These are phyloP conservation scores for Drosophila subpulchrella DNA, from an alignment of 1,140 invertebrate species.

Conservation along the genomic window DNA sequence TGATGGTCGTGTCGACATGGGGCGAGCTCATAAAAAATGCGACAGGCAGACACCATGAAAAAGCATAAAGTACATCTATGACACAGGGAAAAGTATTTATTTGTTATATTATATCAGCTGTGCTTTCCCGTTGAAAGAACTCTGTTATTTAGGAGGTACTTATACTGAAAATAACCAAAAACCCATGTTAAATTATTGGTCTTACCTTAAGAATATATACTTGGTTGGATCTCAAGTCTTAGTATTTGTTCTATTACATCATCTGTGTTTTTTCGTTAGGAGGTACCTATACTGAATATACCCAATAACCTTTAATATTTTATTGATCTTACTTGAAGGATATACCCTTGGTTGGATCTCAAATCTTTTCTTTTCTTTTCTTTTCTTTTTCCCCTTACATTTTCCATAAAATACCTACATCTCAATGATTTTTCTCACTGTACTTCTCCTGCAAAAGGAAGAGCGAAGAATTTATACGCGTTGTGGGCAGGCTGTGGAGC, in stretches of 20 bases:
- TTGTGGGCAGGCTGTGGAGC: constrained; percentile 12
- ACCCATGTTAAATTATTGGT: too few relatives aligned
- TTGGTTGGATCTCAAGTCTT: too few relatives aligned
- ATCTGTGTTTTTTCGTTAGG: too few relatives aligned
- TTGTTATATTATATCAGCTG: background rate
- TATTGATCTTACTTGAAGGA: too few relatives aligned
- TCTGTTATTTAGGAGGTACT: background rate
- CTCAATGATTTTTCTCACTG: background rate
- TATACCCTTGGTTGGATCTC: too few relatives aligned
- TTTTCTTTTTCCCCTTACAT: too few relatives aligned
- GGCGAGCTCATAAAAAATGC: constrained; percentile 65
- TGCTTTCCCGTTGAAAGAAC: background rate
- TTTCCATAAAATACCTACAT: background rate
- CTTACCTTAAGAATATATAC: too few relatives aligned
- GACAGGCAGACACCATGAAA: constrained; percentile 29
- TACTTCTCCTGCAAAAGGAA: constrained; percentile 27
- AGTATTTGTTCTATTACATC: too few relatives aligned
- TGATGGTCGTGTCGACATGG: constrained; percentile 42
- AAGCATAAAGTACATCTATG: background rate
- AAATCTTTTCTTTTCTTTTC: too few relatives aligned
- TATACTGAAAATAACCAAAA: too few relatives aligned
- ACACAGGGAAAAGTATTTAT: background rate
- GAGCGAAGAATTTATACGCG: constrained; percentile 66
- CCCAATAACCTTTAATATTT: too few relatives aligned
- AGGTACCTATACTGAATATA: too few relatives aligned